Percentiles rank a stretch among this genome's conserved stretches.
These are phyloP conservation scores for Sciurus vulgaris DNA, from an alignment of 2,797 vertebrate genomes.

Conservation along the genomic window DNA sequence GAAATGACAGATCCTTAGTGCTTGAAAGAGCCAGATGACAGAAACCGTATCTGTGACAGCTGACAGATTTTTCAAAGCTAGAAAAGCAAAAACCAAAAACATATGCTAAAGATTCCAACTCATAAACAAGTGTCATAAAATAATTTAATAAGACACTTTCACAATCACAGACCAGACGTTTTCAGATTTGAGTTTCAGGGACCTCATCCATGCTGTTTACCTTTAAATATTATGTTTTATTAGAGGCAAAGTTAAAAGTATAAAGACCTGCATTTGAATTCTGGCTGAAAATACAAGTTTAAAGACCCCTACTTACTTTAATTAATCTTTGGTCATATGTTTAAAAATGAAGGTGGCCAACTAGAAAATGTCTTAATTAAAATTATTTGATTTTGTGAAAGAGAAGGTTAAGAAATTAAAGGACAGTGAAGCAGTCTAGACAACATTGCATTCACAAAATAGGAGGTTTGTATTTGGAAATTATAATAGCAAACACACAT, in stretches of 20 bases:
- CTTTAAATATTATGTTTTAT: not conserved
- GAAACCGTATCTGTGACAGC: conserved; percentile 52
- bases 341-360: not conserved
- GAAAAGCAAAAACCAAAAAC: conserved; percentile 64
- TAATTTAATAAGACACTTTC: not conserved
- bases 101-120: conserved; percentile 50
- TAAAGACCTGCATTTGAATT: conserved; percentile 20
- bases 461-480: conserved; percentile 33
- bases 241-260: not conserved
- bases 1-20: conserved; percentile 63
- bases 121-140: conserved; percentile 60
- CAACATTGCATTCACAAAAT: conserved; percentile 17
- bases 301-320: not conserved
- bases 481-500: not conserved
- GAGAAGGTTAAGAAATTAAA: conserved; percentile 15
- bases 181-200: not conserved
- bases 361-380: not conserved
- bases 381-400: conserved; percentile 19
- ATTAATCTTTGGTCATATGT: not conserved
- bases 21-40: conserved; percentile 72
- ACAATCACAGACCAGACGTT: not conserved
- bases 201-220: not conserved
- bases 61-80: conserved; percentile 59
- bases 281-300: not conserved
- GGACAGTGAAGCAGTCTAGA: not conserved